phyloP scores from a whole-genome alignment of 2,888 invertebrate genomes.

The Callyntrura sp. region DNA sequence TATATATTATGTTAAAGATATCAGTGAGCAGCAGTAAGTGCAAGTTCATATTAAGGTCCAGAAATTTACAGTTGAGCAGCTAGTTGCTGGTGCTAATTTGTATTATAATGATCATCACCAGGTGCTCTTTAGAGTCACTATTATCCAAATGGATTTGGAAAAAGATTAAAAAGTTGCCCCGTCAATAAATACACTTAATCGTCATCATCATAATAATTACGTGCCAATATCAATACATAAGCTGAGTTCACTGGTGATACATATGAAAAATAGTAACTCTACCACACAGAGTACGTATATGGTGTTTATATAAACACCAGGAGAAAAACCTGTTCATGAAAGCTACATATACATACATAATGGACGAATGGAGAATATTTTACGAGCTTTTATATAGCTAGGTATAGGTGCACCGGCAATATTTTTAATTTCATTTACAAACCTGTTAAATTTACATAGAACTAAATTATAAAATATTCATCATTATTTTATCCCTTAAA shows the following conservation, averaged over 20 bases:
- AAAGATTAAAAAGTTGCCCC: slow-evolving; percentile 51
- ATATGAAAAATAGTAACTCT: too few relatives aligned
- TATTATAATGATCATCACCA: slow-evolving; percentile 60
- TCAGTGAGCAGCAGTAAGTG: too few relatives aligned
- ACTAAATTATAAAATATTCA: neutral
- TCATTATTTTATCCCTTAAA: neutral
- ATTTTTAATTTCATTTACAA: slow-evolving; percentile 41
- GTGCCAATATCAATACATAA: neutral
- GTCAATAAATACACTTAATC: slow-evolving; percentile 59
- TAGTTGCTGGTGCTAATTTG: slow-evolving; percentile 55
- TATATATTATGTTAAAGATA: too few relatives aligned
- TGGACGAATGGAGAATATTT: neutral
- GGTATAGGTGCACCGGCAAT: too few relatives aligned
- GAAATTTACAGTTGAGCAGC: slow-evolving; percentile 11
- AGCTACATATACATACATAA: neutral
- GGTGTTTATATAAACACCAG: too few relatives aligned
- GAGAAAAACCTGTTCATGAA: slow-evolving; percentile 27
- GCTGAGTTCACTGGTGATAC: too few relatives aligned
- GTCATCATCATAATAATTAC: slow-evolving; percentile 39
- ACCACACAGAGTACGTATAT: too few relatives aligned
- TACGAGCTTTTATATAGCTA: neutral
- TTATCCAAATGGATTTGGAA: slow-evolving; percentile 61
- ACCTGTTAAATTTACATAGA: slow-evolving; percentile 13
- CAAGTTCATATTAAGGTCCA: too few relatives aligned
- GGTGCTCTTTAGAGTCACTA: slow-evolving; percentile 53